A percentile compares a stretch with the other conserved stretches of the same genome.
Conservation (phyloP, 2,888 invertebrate species). For the Perizoma affinitatum region DNA sequence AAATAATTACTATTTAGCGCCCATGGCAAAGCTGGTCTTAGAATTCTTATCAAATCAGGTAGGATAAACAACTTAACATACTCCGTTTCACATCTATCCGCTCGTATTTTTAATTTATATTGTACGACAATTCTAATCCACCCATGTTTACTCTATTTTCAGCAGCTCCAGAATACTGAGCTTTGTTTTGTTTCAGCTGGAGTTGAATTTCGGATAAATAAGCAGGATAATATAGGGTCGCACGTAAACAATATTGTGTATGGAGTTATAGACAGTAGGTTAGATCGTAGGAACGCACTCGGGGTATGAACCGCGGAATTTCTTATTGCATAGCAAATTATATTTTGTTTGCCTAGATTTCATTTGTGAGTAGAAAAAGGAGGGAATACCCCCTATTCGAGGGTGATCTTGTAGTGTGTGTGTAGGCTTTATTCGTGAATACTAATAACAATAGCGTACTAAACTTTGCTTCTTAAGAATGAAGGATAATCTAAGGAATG, state of each 20-base stretch:
- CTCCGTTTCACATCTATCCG: conserved; percentile 12
- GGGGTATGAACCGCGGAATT: conserved; percentile 27
- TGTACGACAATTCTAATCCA: conserved; percentile 26
- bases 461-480: too few relatives aligned
- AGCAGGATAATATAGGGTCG: conserved; percentile 33
- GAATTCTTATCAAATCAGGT: too few relatives aligned
- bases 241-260: conserved; percentile 45
- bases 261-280: conserved; percentile 26
- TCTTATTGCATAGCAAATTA: conserved; percentile 33
- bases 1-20: too few relatives aligned
- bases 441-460: too few relatives aligned
- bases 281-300: conserved; percentile 27
- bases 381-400: too few relatives aligned
- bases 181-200: conserved; percentile 3
- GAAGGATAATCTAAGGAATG: too few relatives aligned
- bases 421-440: too few relatives aligned
- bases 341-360: conserved; percentile 26
- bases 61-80: too few relatives aligned
- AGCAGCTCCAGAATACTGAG: conserved; percentile 3
- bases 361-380: not conserved
- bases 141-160: conserved; percentile 33
- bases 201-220: conserved; percentile 19
- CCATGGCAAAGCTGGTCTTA: too few relatives aligned
- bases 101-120: not conserved
- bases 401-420: too few relatives aligned